phyloP scores from a whole-genome alignment of 2,888 invertebrate genomes.

The Abscondita cerata region DNA sequence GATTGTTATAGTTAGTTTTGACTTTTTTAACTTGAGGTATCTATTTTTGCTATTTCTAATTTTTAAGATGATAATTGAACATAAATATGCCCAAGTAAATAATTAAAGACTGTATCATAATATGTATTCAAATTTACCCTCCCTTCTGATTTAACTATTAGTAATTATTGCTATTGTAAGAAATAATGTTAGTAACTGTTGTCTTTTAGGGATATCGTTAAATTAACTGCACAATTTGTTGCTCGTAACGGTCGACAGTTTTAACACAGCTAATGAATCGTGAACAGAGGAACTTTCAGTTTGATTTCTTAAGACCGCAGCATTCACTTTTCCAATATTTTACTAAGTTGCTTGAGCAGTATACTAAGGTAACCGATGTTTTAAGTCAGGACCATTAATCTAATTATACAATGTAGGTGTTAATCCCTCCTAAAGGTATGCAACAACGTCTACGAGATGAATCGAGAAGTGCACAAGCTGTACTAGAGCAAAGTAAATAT shows the following conservation, averaged over 20 bases:
- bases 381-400: neutral
- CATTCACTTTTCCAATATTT: constrained; percentile 99
- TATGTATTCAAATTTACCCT: too few species aligned
- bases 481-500: constrained; percentile 90
- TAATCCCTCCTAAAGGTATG: constrained; percentile 94
- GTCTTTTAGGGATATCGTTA: constrained; percentile 86
- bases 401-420: constrained; percentile 61
- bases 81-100: too few species aligned
- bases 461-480: constrained; percentile 69
- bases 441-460: constrained; percentile 81
- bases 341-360: constrained; percentile 96
- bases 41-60: too few species aligned
- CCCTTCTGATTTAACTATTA: too few species aligned
- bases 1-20: too few species aligned
- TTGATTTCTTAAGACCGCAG: constrained; percentile 97
- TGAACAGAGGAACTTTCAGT: constrained; percentile 97
- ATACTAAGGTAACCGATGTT: constrained; percentile 79
- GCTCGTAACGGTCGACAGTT: constrained; percentile 98
- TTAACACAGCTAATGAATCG: constrained; percentile 98
- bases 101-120: too few species aligned
- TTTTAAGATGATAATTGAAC: too few species aligned
- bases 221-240: constrained; percentile 98
- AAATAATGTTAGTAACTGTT: too few species aligned
- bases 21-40: too few species aligned
- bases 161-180: too few species aligned